phyloP scores from a whole-genome alignment of 2,888 invertebrate species.

The Drosophila atripex region DNA sequence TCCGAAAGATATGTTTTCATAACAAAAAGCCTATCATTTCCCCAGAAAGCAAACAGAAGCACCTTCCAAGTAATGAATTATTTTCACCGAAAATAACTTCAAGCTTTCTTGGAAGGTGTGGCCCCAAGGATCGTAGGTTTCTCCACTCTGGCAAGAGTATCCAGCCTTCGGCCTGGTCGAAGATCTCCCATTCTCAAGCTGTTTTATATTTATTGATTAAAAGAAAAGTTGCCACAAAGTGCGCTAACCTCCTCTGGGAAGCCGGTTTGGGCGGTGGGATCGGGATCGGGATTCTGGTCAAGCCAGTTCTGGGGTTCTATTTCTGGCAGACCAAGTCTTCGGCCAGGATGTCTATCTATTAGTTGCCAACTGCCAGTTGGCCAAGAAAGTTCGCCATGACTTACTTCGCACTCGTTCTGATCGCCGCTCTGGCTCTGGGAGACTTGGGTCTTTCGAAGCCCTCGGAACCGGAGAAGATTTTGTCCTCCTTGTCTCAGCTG shows the following conservation, averaged over 20 bases:
- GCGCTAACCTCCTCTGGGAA: conserved; percentile 60
- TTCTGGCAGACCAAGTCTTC: conserved; percentile 5
- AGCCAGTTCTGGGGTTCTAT: conserved; percentile 19
- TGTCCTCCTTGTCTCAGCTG: conserved; percentile 53
- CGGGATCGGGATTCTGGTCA: conserved; percentile 30
- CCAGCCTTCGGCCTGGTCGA: conserved; percentile 43
- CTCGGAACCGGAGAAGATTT: conserved; percentile 63
- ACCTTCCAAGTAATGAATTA: conserved; percentile 23
- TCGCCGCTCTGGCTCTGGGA: conserved; percentile 25
- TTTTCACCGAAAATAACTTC: conserved; percentile 45
- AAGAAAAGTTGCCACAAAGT: conserved; percentile 35
- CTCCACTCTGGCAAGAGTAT: conserved; percentile 49
- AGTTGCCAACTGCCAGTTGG: conserved; percentile 72
- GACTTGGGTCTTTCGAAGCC: conserved; percentile 50
- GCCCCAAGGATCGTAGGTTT: neutral
- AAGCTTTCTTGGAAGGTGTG: conserved; percentile 34
- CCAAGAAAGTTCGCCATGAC: conserved; percentile 57
- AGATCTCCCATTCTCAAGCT: conserved; percentile 37
- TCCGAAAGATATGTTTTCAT: conserved; percentile 31
- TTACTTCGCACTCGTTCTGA: conserved; percentile 37
- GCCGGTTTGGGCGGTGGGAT: conserved; percentile 39
- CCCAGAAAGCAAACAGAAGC: neutral
- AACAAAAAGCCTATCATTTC: conserved; percentile 35
- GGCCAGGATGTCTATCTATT: conserved; percentile 46
- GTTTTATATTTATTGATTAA: conserved; percentile 65